Conservation (phyloP, 1,140 invertebrate species). For the Zaprionus inermis region DNA sequence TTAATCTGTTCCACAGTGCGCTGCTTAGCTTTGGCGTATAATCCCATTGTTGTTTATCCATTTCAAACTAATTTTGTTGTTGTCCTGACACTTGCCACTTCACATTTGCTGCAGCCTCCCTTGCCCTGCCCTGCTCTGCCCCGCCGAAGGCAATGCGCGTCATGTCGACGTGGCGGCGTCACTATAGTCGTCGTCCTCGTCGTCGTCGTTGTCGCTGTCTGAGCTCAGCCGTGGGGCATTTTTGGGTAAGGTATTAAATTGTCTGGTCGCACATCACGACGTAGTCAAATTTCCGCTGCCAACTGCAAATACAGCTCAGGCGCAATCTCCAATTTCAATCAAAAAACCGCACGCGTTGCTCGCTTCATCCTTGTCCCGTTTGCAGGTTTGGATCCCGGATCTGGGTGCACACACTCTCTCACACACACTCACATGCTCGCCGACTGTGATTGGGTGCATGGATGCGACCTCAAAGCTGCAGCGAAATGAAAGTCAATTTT, state of each 20-base stretch:
- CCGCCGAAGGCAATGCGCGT: constrained; percentile 14
- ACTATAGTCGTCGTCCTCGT: not conserved
- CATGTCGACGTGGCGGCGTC: constrained; percentile 49
- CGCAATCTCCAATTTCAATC: constrained; percentile 80
- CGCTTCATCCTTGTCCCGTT: constrained; percentile 12
- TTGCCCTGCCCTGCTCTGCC: not conserved
- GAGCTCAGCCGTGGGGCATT: constrained; percentile 57
- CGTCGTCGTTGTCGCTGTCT: not conserved
- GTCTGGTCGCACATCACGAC: constrained; percentile 73
- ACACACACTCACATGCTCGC: not conserved
- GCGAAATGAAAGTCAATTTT: constrained; percentile 76
- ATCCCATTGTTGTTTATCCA: constrained; percentile 27
- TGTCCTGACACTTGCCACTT: constrained; percentile 51
- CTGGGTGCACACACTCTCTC: not conserved
- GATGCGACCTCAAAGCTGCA: constrained; percentile 74
- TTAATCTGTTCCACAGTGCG: not conserved
- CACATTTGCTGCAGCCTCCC: constrained; percentile 14
- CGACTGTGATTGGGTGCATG: constrained; percentile 24
- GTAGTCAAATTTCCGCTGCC: constrained; percentile 76
- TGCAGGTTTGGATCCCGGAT: constrained; percentile 2
- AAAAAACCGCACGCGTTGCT: constrained; percentile 68
- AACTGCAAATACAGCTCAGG: constrained; percentile 64
- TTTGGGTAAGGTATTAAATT: constrained; percentile 66
- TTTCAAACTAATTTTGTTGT: constrained; percentile 72
- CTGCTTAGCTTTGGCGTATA: not conserved